Percentiles rank a stretch among this genome's conserved stretches.
These are phyloP conservation scores for Drosophila testacea DNA, from an alignment of 2,888 invertebrate genomes.

Conservation along the genomic window DNA sequence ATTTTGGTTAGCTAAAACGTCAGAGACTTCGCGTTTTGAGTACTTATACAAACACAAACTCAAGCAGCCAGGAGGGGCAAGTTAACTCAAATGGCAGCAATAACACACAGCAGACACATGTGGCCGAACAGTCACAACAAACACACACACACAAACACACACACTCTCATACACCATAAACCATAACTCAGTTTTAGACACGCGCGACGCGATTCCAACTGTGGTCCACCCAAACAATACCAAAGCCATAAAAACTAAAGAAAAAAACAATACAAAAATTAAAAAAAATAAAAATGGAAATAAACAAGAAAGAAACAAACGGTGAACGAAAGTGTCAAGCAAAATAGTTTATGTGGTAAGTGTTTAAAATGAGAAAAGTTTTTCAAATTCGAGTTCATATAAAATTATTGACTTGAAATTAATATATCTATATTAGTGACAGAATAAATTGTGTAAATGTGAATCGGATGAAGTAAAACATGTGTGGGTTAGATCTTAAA, in stretches of 20 bases:
- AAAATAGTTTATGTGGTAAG: not conserved
- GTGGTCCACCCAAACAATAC: constrained; percentile 35
- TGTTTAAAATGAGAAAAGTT: not conserved
- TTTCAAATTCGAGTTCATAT: not conserved
- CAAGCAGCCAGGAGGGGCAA: constrained; percentile 12
- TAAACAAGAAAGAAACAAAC: constrained; percentile 2
- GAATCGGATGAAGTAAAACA: not conserved
- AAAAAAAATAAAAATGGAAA: constrained; percentile 5
- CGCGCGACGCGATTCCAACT: constrained; percentile 43
- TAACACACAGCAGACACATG: constrained; percentile 41
- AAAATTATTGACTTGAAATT: no score
- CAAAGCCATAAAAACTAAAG: constrained; percentile 1
- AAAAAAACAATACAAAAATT: constrained; percentile 1
- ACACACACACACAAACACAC: constrained; percentile 7
- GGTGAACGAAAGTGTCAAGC: constrained; percentile 1
- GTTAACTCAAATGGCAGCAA: constrained; percentile 49
- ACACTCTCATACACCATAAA: constrained; percentile 3
- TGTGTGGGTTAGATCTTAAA: not conserved
- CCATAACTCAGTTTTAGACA: constrained; percentile 38
- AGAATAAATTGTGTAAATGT: not conserved
- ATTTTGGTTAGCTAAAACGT: constrained; percentile 45
- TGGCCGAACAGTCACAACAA: constrained; percentile 34
- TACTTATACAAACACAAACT: constrained; percentile 4
- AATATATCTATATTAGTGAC: no score
- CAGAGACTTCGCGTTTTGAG: constrained; percentile 35